Base-by-base conservation (phyloP, 2,888 invertebrate genomes). In the Troilus luridus region DNA sequence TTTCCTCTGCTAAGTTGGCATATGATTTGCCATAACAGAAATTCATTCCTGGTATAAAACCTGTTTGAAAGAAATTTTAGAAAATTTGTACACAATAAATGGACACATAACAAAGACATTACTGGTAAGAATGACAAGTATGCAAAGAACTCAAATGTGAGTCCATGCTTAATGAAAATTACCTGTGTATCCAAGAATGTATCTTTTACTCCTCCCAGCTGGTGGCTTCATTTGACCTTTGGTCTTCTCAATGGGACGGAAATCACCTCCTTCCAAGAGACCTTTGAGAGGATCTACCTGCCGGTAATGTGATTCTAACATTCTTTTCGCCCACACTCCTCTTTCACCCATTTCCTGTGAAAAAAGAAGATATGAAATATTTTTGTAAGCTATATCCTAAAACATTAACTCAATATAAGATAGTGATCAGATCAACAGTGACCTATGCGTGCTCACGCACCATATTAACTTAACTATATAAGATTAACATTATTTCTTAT, bases 121-220 rank as follows among this genome's bases (percentile, higher is more conserved):
- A 41, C 41, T 41, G 3, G 2, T 67, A 67, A 12, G 24, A 67
- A 27, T 27, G 27, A 72, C 24, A 27, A 27, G 41, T 77, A 19
- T 27, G 3, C 3, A 41, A 8, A 17, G 5, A 19, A 41, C 1
- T 41, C 41, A 8, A 14, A n/a, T 64, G 14, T 3, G 67, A 67
- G 24, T 24, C 11, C 11, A 67, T 67, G 10, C 7, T 67, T 54
- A 85, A 77, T 77, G 27, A 77, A 77, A 64, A 14, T 92, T 94
- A 94, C 96, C 96, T 91, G 96, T 96, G 94, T 96, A 96, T 24
- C 96, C 96, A 24, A 96, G 95, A 94, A 96, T 96, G 93, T 96
- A 96, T 10, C 94, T 94, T 10, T 95, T 94, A 62, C 94, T 94
- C 85, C 94, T 94, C 92, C 95, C 94, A 21, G 93, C 92, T 27